phyloP scores from a whole-genome alignment of 1,140 invertebrate genomes.

The Oreohelix idahoensis region DNA sequence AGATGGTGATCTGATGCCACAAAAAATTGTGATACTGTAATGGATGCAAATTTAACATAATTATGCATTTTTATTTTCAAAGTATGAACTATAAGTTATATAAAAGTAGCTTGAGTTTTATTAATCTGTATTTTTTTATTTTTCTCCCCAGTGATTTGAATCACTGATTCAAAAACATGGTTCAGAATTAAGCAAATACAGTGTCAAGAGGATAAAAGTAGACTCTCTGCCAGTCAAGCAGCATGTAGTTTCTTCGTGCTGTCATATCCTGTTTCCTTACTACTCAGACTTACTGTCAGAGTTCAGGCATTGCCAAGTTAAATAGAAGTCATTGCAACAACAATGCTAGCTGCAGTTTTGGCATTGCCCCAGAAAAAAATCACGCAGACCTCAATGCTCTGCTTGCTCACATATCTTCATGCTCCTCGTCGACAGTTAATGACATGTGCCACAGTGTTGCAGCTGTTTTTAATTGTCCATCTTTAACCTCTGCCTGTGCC shows the following conservation, averaged over 20 bases:
- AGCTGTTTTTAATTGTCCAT: not conserved
- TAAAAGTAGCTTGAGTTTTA: not conserved
- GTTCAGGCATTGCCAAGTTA: constrained; percentile 39
- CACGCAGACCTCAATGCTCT: constrained; percentile 32
- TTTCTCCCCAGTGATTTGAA: constrained; percentile 43
- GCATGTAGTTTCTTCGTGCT: constrained; percentile 61
- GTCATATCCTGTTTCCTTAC: constrained; percentile 38
- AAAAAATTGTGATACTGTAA: not conserved
- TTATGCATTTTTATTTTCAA: too few relatives aligned
- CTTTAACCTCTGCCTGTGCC: constrained; percentile 7
- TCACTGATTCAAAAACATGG: constrained; percentile 68
- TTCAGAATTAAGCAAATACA: constrained; percentile 61
- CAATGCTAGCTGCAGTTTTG: constrained; percentile 46
- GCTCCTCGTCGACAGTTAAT: constrained; percentile 1
- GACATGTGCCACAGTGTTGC: constrained; percentile 27
- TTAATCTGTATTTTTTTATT: not conserved
- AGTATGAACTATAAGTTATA: not conserved
- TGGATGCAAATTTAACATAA: not conserved
- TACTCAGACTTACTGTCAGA: constrained; percentile 42
- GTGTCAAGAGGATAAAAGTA: constrained; percentile 68
- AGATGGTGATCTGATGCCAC: too few relatives aligned
- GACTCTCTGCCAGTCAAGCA: constrained; percentile 58
- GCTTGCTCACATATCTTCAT: constrained; percentile 48
- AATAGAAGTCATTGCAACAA: constrained; percentile 40
- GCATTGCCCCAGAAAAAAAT: constrained; percentile 5